Evolutionary conservation across 1,140 invertebrate species (phyloP).

Genomic region (Octopus sinensis): DNA sequence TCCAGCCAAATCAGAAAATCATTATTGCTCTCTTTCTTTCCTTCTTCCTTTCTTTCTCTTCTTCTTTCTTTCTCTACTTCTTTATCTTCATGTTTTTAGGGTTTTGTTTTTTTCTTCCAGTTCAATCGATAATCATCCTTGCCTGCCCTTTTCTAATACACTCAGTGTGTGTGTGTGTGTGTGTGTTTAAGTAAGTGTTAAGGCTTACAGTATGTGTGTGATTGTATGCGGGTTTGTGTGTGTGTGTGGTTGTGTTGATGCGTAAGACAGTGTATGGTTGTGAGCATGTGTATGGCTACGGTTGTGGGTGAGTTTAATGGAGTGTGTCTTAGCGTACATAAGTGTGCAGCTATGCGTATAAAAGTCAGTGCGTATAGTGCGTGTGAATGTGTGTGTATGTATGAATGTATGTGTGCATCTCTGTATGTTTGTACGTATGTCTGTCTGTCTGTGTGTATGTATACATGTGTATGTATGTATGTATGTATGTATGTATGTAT

Average conservation of each 20-base stretch:
- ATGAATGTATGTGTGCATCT: background rate
- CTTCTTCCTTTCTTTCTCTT: background rate
- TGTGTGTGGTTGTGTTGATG: background rate
- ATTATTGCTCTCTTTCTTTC: background rate
- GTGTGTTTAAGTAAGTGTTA: background rate
- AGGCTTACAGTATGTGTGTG: background rate
- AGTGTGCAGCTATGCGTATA: background rate
- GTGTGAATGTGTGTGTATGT: background rate
- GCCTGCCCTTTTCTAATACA: background rate
- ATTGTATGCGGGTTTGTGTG: background rate
- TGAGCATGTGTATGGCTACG: background rate
- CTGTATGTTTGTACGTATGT: no score
- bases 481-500: no score
- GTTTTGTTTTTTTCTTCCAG: no score
- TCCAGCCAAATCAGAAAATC: background rate
- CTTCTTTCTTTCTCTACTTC: no score
- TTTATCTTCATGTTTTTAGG: no score
- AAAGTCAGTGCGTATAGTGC: background rate
- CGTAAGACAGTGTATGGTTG: background rate
- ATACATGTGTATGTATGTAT: no score
- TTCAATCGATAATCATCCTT: no score
- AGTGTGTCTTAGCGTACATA: background rate
- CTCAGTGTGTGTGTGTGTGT: background rate
- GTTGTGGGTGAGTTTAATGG: background rate
- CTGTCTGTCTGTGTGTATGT: no score